Base-by-base conservation (phyloP, 2,888 invertebrate genomes). In the Aporophyla lueneburgensis region DNA sequence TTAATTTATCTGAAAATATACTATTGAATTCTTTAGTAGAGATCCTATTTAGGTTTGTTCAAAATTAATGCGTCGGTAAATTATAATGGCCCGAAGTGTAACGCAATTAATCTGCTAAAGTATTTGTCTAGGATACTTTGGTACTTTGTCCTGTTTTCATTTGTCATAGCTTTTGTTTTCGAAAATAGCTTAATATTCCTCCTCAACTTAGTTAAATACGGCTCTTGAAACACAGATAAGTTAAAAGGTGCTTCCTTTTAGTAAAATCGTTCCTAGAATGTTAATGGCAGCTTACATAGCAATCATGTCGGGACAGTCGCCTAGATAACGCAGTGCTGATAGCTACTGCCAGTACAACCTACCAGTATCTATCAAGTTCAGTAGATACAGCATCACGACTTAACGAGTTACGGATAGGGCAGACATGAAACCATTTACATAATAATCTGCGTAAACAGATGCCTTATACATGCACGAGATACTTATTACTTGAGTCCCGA, bases 361-460 rank as follows among this genome's bases (percentile, higher is more conserved):
- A 24, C 59, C 58, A 49, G 51, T 75, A 85, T 66, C 70, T 66
- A 71, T 75, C 71, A 66, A 81, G 67, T 69, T 49, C 65, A 63
- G 56, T 27, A 74, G 54, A 72, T 53, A 43, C 63, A 68, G 54
- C 27, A 75, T 81, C 85, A 51, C 33, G 70, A 78, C 66, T 56
- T 71, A 74, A 80, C 61, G 58, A 85, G 70, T 61, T 85, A 67
- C 54, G n/a, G 40, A 73, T 67, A 70, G 33, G 67, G 27, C 46
- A 73, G 72, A 77, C 66, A 61, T 53, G 71, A 77, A 71, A 61
- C 53, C n/a, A 83, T 85, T 83, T 65, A 85, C 83, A 81, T 85
- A 68, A 76, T 82, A 76, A 85, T 85, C 33, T 76, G 27, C 76
- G 70, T 71, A 59, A 80, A 72, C 62, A 81, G 71, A 81, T 62